Base-by-base conservation (phyloP, 2,113 vertebrate genomes). In the Asarcornis scutulata region DNA sequence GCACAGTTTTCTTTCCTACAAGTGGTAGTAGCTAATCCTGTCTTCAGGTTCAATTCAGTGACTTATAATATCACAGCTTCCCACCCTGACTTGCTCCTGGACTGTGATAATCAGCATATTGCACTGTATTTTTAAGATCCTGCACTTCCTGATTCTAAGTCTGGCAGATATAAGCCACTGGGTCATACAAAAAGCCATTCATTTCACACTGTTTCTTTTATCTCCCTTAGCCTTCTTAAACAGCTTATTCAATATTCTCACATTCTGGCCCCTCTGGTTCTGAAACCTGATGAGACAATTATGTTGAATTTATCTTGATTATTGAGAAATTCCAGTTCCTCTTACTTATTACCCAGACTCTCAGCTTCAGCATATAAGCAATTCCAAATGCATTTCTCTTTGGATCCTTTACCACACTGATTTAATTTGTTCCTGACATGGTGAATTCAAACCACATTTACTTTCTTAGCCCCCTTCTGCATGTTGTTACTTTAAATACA, bases 341-440 rank as follows among this genome's bases (percentile, higher is more conserved):
- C 27, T 81, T 83, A 18, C 56, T 90, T 79, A 58, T 26, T 92
- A 86, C 31, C 22, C 55, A 79, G 44, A 46, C 46, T 84, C 40
- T 27, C 17, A 69, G 17, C 29, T 81, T 86, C 48, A 83, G 10
- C 38, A 18, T 20, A 22, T 68, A 94, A 94, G 9, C 8, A 1
- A 66, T 94, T 84, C 90, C 90, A 93, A 94, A 88, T 62, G 40
- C 50, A 22, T 75, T 94, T 95, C 56, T 72, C 34, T 67, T 88
- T 83, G 80, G 46, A 88, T 86, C 22, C 27, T 79, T 55, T 79
- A 79, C 59, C 69, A 83, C 0, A 0, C 17, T 58, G 66, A 69
- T 76, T 95, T 91, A 89, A 87, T 96, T 91, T 89, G 48, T 31
- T 93, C 55, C 60, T 96, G 80, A 64, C 80, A 69, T 42, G 50